Conservation (phyloP, 2,888 invertebrate species). For the Schizotus pectinicornis region DNA sequence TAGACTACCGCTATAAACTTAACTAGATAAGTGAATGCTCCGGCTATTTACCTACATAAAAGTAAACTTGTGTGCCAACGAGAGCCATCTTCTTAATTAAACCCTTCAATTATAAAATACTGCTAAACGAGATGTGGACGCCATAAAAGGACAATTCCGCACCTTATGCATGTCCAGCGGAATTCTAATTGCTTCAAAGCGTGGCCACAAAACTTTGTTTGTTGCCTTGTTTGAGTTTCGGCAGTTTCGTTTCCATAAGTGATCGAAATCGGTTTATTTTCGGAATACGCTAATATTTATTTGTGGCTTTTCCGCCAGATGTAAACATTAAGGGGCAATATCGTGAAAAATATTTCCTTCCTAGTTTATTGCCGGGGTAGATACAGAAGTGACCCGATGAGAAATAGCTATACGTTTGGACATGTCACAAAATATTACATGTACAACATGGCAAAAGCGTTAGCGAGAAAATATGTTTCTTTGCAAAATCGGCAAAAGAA, state of each 20-base stretch:
- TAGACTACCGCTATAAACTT: neutral
- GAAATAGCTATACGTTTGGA: constrained; percentile 47
- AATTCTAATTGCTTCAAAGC: too few species aligned
- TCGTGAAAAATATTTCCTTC: constrained; percentile 37
- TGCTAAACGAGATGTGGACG: neutral
- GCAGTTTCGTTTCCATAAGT: too few species aligned
- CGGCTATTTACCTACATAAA: neutral
- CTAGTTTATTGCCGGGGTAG: constrained; percentile 39
- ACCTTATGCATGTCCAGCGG: too few species aligned
- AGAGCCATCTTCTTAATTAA: neutral
- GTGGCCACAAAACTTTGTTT: too few species aligned
- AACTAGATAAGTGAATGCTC: neutral
- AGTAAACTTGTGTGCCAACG: neutral
- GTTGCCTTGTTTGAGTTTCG: too few species aligned
- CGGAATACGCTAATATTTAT: neutral
- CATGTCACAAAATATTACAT: constrained; percentile 51
- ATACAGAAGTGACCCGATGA: constrained; percentile 47
- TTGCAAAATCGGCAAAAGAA: constrained; percentile 12
- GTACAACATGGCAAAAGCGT: constrained; percentile 45
- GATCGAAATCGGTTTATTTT: constrained; percentile 1
- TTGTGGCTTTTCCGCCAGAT: neutral
- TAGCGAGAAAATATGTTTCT: constrained; percentile 31
- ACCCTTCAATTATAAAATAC: neutral
- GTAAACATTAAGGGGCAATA: constrained; percentile 19
- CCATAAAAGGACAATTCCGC: neutral